phyloP scores from a whole-genome alignment of 2,113 vertebrate genomes.

The Cervus canadensis region DNA sequence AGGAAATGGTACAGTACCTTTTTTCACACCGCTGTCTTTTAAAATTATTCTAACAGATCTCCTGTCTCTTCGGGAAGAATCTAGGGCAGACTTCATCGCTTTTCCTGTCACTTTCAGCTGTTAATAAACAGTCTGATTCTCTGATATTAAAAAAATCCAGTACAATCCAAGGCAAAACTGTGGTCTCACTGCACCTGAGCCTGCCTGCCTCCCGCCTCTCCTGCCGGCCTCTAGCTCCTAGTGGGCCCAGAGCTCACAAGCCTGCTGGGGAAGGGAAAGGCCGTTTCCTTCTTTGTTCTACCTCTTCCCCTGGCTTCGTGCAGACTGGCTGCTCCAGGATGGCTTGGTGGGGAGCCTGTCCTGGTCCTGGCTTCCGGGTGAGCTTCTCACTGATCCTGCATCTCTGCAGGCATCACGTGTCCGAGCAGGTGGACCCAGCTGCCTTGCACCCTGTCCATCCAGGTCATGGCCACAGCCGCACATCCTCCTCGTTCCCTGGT shows the following conservation, averaged over 20 bases:
- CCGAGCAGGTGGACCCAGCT: neutral
- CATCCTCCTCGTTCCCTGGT: neutral
- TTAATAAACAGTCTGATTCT: slow-evolving; percentile 32
- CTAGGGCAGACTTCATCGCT: slow-evolving; percentile 43
- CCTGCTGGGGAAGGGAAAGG: neutral
- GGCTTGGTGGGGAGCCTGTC: neutral
- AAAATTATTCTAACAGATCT: neutral
- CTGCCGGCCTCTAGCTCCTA: neutral
- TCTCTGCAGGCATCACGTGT: neutral
- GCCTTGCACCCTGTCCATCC: neutral
- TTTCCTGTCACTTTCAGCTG: slow-evolving; percentile 25
- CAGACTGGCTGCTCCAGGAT: neutral
- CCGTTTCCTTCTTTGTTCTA: neutral
- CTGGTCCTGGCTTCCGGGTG: neutral
- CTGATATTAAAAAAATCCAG: slow-evolving; percentile 4
- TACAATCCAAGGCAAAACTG: slow-evolving; percentile 14
- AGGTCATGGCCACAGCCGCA: too few relatives aligned
- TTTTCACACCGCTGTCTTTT: neutral
- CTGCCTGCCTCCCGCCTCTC: neutral
- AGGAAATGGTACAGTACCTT: neutral
- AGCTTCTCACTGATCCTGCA: neutral
- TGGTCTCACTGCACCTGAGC: neutral
- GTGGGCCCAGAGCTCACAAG: neutral
- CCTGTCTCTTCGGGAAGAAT: slow-evolving; percentile 26
- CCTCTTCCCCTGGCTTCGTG: neutral